Evolutionary conservation across 2,113 vertebrate genomes (phyloP), one percentile per base, ranked within the genome.

Genomic region (Ammodytes marinus): DNA sequence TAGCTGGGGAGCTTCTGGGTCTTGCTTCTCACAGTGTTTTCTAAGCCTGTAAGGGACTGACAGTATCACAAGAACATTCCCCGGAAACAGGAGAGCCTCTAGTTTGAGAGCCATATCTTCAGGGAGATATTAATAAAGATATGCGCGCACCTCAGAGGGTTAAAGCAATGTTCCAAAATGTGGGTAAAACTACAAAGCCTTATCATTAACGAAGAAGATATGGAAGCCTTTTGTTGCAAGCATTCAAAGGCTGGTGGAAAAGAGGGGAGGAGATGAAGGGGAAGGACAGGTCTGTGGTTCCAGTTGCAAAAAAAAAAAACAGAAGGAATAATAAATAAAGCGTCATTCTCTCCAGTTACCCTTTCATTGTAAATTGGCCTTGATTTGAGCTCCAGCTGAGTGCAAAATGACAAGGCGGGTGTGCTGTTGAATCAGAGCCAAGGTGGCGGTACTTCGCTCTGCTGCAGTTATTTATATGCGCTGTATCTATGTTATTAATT

Each of bases 381-480:
- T 91, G 79, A 86, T 91, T 92, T 79, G 69, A 85, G 77, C 76
- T 86, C 87, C 85, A 82, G 79, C 84, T 83, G 88, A 83, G 86
- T 72, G 77, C 79, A 75, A 89, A 91, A 91, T 72, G 79, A 86
- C 74, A 77, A 79, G 68, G 45, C 40, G 3, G 27, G 19, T 11
- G 40, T 67, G 49, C 39, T 35, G 69, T 64, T 76, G 69, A 83
- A 86, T 79, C 55, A 47, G 42, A 82, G 67, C 71, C 47, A 73
- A 74, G 52, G 64, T 60, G 77, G 66, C 13, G 0, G 8, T 14
- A 58, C 63, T 65, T 76, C 43, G 52, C 37, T 67, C 53, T 50
- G 64, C 67, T 72, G 59, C 45, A 39, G 77, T 79, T 79, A 87
- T 87, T 86, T 80, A 72, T 74, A 80, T 39, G 7, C 61, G 19